These are phyloP conservation scores for Jacana jacana DNA, from an alignment of 2,113 vertebrate genomes.

Conservation along the genomic window DNA sequence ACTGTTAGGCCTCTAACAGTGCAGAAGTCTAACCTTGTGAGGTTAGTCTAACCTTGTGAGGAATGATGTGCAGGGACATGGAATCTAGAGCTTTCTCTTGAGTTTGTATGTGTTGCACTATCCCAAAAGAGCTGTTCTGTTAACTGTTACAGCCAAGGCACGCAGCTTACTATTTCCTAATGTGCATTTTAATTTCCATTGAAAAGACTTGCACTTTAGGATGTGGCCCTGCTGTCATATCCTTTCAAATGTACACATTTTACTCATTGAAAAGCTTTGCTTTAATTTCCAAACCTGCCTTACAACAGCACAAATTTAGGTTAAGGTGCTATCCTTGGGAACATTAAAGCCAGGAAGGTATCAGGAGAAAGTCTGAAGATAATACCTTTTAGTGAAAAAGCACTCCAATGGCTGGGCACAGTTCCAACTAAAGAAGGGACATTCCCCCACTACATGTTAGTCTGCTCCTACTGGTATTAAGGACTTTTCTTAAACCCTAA, in stretches of 20 bases:
- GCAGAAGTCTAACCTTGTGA: neutral
- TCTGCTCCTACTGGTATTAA: constrained; percentile 2
- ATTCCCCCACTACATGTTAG: neutral
- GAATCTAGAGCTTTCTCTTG: neutral
- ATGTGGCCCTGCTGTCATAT: neutral
- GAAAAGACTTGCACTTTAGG: neutral
- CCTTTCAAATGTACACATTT: neutral
- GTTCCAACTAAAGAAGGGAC: constrained; percentile 30
- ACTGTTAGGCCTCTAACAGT: neutral
- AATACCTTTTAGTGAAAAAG: constrained; percentile 23
- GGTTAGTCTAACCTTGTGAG: neutral
- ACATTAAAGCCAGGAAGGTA: neutral
- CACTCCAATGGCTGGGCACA: neutral
- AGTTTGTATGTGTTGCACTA: neutral
- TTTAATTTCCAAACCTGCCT: constrained; percentile 9
- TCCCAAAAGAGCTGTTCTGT: neutral
- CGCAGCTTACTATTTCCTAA: neutral
- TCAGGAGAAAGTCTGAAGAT: constrained; percentile 24
- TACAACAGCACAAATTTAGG: constrained; percentile 24
- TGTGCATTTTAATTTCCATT: neutral
- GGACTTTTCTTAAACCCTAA: neutral
- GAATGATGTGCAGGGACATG: neutral
- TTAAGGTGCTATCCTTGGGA: neutral
- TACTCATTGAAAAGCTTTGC: neutral
- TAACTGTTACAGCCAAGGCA: neutral